Evolutionary conservation across 2,888 invertebrate species (phyloP).

Genomic region (Lithosia quadra): DNA sequence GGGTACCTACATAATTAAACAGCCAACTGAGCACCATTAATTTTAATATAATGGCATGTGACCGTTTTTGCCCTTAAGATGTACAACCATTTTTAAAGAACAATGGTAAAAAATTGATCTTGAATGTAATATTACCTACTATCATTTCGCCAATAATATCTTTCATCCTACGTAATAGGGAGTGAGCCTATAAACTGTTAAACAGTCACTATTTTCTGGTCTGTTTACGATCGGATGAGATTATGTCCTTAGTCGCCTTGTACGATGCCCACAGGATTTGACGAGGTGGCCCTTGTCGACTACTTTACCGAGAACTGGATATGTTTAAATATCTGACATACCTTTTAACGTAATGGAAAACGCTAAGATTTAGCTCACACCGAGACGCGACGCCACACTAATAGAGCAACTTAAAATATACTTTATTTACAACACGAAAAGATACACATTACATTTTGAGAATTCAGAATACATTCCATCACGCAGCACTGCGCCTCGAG

Average conservation of each 20-base stretch:
- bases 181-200: background rate
- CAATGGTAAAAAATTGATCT: too few species aligned
- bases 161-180: background rate
- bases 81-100: too few species aligned
- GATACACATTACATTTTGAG: too few species aligned
- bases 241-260: background rate
- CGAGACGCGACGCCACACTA: too few species aligned
- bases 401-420: too few species aligned
- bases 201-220: background rate
- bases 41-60: background rate
- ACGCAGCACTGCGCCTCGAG: too few species aligned
- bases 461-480: too few species aligned
- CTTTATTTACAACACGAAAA: too few species aligned
- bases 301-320: background rate
- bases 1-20: slow-evolving; percentile 2
- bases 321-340: background rate
- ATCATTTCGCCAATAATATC: background rate
- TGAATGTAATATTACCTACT: background rate
- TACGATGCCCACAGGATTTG: background rate
- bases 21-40: background rate
- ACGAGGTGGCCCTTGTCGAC: background rate
- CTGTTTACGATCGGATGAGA: background rate
- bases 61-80: too few species aligned
- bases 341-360: background rate
- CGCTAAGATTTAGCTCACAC: too few species aligned